Percentiles rank a stretch among this genome's conserved stretches.
These are phyloP conservation scores for Eristalinus sepulchralis DNA, from an alignment of 2,888 invertebrate species.

Conservation along the genomic window DNA sequence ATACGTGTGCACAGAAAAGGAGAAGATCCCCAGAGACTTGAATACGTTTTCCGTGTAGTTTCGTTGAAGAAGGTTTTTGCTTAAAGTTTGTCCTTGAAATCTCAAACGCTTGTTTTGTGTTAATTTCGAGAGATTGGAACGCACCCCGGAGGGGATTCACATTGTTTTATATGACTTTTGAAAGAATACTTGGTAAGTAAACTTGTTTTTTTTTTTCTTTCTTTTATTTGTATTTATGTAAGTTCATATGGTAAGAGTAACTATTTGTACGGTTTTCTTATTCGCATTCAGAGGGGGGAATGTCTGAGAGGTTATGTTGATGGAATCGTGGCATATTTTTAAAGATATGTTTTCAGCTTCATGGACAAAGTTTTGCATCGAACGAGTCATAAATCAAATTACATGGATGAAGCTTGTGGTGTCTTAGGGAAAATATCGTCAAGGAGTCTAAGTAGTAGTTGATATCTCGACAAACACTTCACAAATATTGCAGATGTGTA, in stretches of 20 bases:
- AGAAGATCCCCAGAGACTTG: slow-evolving; percentile 10
- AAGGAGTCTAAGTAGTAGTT: too few species aligned
- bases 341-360: too few species aligned
- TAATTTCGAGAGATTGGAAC: slow-evolving; percentile 77
- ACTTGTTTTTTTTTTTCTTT: not conserved
- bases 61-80: slow-evolving; percentile 49
- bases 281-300: not conserved
- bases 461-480: too few species aligned
- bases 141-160: slow-evolving; percentile 80
- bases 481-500: too few species aligned
- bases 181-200: slow-evolving; percentile 92
- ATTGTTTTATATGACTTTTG: slow-evolving; percentile 97
- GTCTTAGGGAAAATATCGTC: too few species aligned
- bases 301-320: too few species aligned
- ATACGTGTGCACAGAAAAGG: slow-evolving; percentile 9
- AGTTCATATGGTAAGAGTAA: not conserved
- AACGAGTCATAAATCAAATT: too few species aligned
- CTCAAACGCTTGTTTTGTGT: slow-evolving; percentile 61
- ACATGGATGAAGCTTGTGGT: too few species aligned
- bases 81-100: slow-evolving; percentile 26
- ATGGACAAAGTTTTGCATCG: too few species aligned
- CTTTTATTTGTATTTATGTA: too few species aligned
- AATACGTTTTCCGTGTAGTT: slow-evolving; percentile 25
- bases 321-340: too few species aligned
- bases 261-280: not conserved